phyloP scores from a whole-genome alignment of 2,888 invertebrate genomes.

The Ochropleura plecta region DNA sequence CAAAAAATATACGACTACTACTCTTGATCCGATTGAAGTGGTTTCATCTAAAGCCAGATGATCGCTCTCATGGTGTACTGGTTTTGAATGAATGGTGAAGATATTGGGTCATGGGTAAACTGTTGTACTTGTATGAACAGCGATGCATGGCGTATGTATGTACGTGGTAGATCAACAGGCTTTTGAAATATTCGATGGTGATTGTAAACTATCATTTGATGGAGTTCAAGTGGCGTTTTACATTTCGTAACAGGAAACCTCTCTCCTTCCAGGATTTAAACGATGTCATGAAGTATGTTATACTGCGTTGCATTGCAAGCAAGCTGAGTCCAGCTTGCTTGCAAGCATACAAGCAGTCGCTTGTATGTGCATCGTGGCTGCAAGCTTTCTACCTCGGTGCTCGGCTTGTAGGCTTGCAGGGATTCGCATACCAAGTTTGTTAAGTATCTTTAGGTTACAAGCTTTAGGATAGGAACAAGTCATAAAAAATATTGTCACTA shows the following conservation, averaged over 20 bases:
- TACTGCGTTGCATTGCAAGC: no score
- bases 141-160: neutral
- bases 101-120: constrained; percentile 43
- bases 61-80: constrained; percentile 35
- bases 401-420: no score
- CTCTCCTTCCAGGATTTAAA: neutral
- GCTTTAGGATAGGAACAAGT: no score
- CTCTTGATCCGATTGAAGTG: constrained; percentile 43
- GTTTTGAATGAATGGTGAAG: constrained; percentile 19
- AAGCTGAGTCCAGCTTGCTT: no score
- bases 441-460: no score
- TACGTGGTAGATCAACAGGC: constrained; percentile 23
- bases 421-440: no score
- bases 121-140: constrained; percentile 17
- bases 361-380: no score
- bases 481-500: no score
- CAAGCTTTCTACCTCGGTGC: no score
- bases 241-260: constrained; percentile 13
- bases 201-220: constrained; percentile 23
- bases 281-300: neutral
- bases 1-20: constrained; percentile 37
- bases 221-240: constrained; percentile 8
- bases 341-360: no score
- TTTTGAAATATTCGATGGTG: constrained; percentile 3
- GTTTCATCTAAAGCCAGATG: constrained; percentile 38